Percentiles rank a stretch among this genome's conserved stretches.
phyloP scores from a whole-genome alignment of 2,113 vertebrate species.

The Gallinago media region DNA sequence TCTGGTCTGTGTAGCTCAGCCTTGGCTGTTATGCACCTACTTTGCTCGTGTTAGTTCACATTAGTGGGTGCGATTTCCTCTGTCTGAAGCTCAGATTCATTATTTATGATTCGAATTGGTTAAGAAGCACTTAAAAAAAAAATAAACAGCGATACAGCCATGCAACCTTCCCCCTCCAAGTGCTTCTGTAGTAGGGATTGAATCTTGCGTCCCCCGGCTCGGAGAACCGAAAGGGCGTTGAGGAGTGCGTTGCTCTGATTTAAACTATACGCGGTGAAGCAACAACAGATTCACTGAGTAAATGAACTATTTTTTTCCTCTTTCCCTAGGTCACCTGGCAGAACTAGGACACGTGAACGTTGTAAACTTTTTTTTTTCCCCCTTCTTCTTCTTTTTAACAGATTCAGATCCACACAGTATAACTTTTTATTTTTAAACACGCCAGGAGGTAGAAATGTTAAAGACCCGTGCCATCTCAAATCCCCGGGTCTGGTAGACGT shows the following conservation, averaged over 20 bases:
- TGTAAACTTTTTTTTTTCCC: background rate
- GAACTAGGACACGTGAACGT: background rate
- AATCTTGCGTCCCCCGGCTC: background rate
- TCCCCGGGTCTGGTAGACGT: background rate
- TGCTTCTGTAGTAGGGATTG: background rate
- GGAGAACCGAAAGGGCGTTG: background rate
- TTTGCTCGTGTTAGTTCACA: conserved; percentile 60
- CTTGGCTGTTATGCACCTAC: conserved; percentile 59
- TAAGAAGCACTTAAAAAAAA: background rate
- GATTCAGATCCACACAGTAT: background rate
- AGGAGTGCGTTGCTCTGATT: background rate
- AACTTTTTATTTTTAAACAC: background rate
- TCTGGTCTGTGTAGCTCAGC: background rate
- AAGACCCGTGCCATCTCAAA: background rate
- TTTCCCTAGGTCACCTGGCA: background rate
- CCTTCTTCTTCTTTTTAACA: background rate
- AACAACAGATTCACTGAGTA: background rate
- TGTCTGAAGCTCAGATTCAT: conserved; percentile 44
- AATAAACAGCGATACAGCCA: background rate
- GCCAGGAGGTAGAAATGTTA: background rate
- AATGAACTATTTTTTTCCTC: background rate
- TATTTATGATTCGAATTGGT: conserved; percentile 42
- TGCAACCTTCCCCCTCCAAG: background rate
- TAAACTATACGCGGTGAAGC: background rate
- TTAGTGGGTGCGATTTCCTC: conserved; percentile 77